A percentile compares a stretch with the other conserved stretches of the same genome.
Evolutionary conservation across 2,113 vertebrate genomes (phyloP).

Genomic region (Gadus chalcogrammus): DNA sequence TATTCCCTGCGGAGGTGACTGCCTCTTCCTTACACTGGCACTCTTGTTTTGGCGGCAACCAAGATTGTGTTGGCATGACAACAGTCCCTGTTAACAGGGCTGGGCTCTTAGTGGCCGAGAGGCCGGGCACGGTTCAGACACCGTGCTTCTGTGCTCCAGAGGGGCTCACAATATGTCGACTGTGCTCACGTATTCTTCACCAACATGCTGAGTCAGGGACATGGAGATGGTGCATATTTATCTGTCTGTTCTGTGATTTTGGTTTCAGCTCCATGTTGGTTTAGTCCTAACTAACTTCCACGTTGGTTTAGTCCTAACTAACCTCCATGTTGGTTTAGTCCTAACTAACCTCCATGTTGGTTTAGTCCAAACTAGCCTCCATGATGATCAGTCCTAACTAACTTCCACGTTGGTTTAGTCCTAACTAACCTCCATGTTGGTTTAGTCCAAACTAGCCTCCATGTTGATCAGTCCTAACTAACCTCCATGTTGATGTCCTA

Average conservation of each 20-base stretch:
- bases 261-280: not conserved
- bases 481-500: too few species aligned
- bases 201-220: not conserved
- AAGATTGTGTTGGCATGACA: slow-evolving; percentile 47
- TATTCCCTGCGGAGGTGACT: not conserved
- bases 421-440: too few species aligned
- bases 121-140: slow-evolving; percentile 44
- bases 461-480: too few species aligned
- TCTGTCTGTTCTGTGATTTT: too few species aligned
- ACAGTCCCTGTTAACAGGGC: slow-evolving; percentile 44
- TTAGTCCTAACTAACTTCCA: not conserved
- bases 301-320: too few species aligned
- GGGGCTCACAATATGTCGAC: slow-evolving; percentile 23
- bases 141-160: slow-evolving; percentile 33
- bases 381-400: too few species aligned
- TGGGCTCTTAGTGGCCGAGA: slow-evolving; percentile 34
- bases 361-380: too few species aligned
- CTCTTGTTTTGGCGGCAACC: slow-evolving; percentile 30
- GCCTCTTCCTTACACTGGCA: slow-evolving; percentile 23
- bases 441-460: too few species aligned
- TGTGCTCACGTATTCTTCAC: slow-evolving; percentile 8
- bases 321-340: too few species aligned
- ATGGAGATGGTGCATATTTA: slow-evolving; percentile 10
- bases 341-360: too few species aligned
- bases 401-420: too few species aligned